Evolutionary conservation across 2,113 vertebrate species (phyloP), one percentile per base, ranked within the genome.

Genomic region (Canis aureus): DNA sequence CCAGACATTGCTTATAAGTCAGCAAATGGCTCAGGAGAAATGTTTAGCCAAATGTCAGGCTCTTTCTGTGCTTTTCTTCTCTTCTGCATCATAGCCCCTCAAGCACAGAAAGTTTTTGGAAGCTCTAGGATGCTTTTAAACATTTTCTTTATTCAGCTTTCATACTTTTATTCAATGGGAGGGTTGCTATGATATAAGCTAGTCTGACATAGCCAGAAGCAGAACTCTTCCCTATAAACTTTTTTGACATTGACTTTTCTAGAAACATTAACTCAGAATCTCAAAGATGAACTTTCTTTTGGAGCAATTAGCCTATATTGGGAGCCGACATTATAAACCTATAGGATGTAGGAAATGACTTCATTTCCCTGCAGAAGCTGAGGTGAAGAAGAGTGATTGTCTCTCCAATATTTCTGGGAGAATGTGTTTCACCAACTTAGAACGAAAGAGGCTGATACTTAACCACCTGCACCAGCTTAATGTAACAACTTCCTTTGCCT

Each of bases 401-500:
- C 57, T 94, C 23, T 78, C 32, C 19, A 55, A 3, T 78, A 64
- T 94, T 96, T 90, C 62, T 85, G 59, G 57, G 17, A 94, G 29
- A 87, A 69, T 78, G 35, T 64, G 5, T 95, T 95, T 96, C 81
- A 92, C 53, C 23, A 97, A 22, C 79, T 53, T 74, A 90, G 59
- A 84, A 84, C 53, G 79, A 95, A 12, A 94, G 64, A 94, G 51
- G 73, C 90, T 91, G 92, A 67, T 93, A 80, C n/a, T 96, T 62
- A 92, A 64, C 69, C 88, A 97, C 92, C 81, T 88, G 69, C 32
- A 76, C 32, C 35, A 86, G 91, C 82, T 95, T 94, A 91, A 90
- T 60, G 13, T 91, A 90, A 87, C 80, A 76, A 66, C 20, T 91
- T 74, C 79, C 64, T 97, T 93, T 92, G 60, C 88, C 66, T 94